Base-by-base conservation (phyloP, 2,888 invertebrate species). In the Calameuta pallipes region DNA sequence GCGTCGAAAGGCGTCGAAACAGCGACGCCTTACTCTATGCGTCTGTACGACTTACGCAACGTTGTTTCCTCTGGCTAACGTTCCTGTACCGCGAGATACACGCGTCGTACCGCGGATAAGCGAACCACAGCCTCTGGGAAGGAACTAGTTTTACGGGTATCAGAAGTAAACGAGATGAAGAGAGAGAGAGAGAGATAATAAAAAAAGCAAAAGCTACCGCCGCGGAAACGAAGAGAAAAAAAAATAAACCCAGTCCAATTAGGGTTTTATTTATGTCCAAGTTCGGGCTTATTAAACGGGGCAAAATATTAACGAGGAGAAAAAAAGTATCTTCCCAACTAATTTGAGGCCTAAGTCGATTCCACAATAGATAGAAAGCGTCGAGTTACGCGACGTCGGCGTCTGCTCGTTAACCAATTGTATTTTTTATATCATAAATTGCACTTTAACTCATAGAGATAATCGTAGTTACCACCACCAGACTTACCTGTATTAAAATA, bases 391-490 rank as follows among this genome's bases (percentile, higher is more conserved):
- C 76, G 68, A 56, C 36, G 85, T 83, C 80, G 74, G 82, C 82
- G 74, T 82, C 81, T 79, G 83, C 84, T 86, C 87, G 87, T 86
- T 86, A 86, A 86, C 86, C 83, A 86, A 86, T 85, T 86, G 85
- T 74, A 84, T 80, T 82, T 79, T 33, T 75, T 86, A 84, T 82
- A 84, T 80, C 86, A 84, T 86, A 86, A 86, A 87, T 86, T 85
- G 87, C 81, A 84, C 79, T 84, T 85, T 83, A 56, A 6, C 56
- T 23, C 23, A 56, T 56, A 56, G 2, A 23, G 6, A 9, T 9
- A 9, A 9, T 56, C 56, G 6, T 9, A 23, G 9, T 56, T 56
- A 56, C 56, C 23, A 56, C 9, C 9, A 23, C 6, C 23, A 41
- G 0, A 9, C 9, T 6, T 56, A 56, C 23, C 23, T 2, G 0